phyloP scores from a whole-genome alignment of 1,140 invertebrate species.

The Drosophila pseudoananassae region DNA sequence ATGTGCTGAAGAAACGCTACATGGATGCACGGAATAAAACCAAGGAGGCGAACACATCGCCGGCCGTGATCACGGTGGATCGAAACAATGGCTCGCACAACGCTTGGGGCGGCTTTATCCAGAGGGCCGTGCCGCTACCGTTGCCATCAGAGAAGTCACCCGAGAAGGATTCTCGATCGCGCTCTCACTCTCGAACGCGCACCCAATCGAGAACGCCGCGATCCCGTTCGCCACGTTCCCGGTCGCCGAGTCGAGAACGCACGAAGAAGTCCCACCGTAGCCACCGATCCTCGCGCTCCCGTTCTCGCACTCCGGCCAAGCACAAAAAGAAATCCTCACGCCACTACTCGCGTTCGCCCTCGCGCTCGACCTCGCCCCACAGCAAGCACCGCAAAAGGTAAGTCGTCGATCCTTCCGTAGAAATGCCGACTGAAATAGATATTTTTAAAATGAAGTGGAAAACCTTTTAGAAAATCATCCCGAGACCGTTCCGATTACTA shows the following conservation, averaged over 20 bases:
- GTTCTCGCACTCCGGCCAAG: slow-evolving; percentile 77
- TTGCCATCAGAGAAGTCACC: slow-evolving; percentile 73
- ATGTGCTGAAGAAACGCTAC: slow-evolving; percentile 90
- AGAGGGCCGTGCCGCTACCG: slow-evolving; percentile 71
- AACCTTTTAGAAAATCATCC: slow-evolving; percentile 54
- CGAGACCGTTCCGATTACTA: slow-evolving; percentile 78
- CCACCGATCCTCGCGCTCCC: slow-evolving; percentile 84
- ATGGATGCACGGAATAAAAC: slow-evolving; percentile 90
- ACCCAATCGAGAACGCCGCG: slow-evolving; percentile 82
- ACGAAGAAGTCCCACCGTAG: slow-evolving; percentile 83
- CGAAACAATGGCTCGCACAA: slow-evolving; percentile 86
- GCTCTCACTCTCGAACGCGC: slow-evolving; percentile 80
- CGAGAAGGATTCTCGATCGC: slow-evolving; percentile 73
- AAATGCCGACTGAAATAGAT: background rate
- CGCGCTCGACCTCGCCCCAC: slow-evolving; percentile 79
- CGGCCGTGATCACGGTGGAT: slow-evolving; percentile 85
- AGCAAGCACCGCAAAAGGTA: slow-evolving; percentile 81
- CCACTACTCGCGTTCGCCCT: slow-evolving; percentile 77
- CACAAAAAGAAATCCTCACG: slow-evolving; percentile 78
- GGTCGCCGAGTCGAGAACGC: slow-evolving; percentile 76
- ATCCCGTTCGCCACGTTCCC: slow-evolving; percentile 62
- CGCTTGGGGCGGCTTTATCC: slow-evolving; percentile 88
- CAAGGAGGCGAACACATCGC: slow-evolving; percentile 86
- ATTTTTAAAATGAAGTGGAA: background rate
- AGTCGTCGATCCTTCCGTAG: background rate